Conservation (phyloP, 1,140 invertebrate genomes). For the Diachasma alloeum region DNA sequence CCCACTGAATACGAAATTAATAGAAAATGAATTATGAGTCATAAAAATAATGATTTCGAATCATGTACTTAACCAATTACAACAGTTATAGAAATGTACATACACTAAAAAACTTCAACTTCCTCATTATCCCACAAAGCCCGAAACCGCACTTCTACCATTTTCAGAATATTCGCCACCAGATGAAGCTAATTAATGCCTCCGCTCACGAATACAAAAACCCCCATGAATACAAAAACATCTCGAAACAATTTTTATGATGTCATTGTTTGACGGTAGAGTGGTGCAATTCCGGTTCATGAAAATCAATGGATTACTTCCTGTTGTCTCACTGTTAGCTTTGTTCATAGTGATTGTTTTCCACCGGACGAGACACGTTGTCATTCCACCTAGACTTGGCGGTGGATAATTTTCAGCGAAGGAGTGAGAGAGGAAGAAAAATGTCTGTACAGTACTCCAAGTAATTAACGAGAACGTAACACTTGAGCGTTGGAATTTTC, state of each 20-base stretch:
- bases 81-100: too few species aligned
- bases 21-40: too few species aligned
- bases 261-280: not conserved
- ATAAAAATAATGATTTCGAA: too few species aligned
- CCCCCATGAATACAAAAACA: not conserved
- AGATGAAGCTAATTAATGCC: not conserved
- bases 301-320: slow-evolving; percentile 47
- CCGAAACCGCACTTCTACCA: too few species aligned
- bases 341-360: slow-evolving; percentile 31
- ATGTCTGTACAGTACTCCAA: not conserved
- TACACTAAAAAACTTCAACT: too few species aligned
- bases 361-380: not conserved
- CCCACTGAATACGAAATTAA: too few species aligned
- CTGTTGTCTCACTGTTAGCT: slow-evolving; percentile 35
- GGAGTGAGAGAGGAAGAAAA: not conserved
- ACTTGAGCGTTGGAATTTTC: too few species aligned
- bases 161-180: too few species aligned
- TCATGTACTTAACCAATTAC: too few species aligned
- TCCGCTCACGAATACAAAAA: not conserved
- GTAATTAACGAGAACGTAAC: slow-evolving; percentile 9
- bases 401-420: not conserved
- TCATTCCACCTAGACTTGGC: not conserved
- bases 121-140: too few species aligned
- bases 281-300: slow-evolving; percentile 22
- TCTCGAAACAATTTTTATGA: not conserved